Conservation (phyloP, 2,888 invertebrate genomes). For the Limnephilus marmoratus region DNA sequence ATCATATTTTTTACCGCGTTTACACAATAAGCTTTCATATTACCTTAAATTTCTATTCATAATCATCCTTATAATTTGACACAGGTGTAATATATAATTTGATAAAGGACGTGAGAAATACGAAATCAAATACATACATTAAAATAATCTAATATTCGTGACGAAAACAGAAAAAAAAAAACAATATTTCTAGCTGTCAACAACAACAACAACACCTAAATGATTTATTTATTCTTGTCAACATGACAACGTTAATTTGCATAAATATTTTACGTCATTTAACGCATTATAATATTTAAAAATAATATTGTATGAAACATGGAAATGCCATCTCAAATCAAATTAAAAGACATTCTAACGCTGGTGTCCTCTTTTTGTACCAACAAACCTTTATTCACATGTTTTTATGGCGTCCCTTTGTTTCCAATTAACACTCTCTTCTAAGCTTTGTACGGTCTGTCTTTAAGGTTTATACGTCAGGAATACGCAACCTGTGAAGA, state of each 20-base stretch:
- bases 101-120: slow-evolving; percentile 23
- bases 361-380: slow-evolving; percentile 39
- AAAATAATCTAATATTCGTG: background rate
- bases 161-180: slow-evolving; percentile 9
- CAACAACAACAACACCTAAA: slow-evolving; percentile 17
- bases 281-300: background rate
- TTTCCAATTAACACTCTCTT: slow-evolving; percentile 65
- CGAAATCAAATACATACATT: background rate
- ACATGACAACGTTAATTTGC: background rate
- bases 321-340: slow-evolving; percentile 38
- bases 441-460: slow-evolving; percentile 10
- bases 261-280: slow-evolving; percentile 7
- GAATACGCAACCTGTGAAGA: background rate
- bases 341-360: slow-evolving; percentile 40
- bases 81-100: no score
- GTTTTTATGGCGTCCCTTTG: slow-evolving; percentile 46
- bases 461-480: background rate
- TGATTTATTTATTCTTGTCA: slow-evolving; percentile 37
- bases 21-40: background rate
- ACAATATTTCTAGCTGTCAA: background rate
- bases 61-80: background rate
- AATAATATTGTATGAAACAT: background rate
- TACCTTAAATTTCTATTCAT: background rate
- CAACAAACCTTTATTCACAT: slow-evolving; percentile 50
- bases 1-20: background rate